These are phyloP conservation scores for Dugesia japonica DNA, from an alignment of 2,888 invertebrate genomes.

Conservation along the genomic window DNA sequence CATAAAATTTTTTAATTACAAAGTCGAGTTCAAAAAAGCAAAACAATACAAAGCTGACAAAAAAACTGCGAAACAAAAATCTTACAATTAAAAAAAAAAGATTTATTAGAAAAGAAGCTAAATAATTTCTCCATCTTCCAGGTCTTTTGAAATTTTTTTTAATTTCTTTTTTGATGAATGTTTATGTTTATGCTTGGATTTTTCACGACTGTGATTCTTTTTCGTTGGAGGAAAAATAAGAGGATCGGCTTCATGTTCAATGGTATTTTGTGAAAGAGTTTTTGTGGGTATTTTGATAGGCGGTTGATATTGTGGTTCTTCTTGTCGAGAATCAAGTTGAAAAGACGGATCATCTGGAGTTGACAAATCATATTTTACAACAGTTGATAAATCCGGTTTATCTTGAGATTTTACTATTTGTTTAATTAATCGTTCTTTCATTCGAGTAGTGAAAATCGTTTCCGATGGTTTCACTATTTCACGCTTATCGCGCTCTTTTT, in stretches of 20 bases:
- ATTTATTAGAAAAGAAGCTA: neutral
- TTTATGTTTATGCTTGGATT: conserved; percentile 1
- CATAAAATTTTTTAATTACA: too few species aligned
- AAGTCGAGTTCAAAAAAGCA: too few species aligned
- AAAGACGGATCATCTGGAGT: neutral
- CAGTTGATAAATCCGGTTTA: neutral
- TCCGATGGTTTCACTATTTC: neutral
- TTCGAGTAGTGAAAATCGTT: neutral
- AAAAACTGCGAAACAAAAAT: too few species aligned
- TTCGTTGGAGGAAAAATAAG: neutral
- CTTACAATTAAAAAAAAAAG: neutral
- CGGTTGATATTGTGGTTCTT: too few species aligned
- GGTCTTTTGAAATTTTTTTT: neutral
- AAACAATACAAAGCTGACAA: too few species aligned
- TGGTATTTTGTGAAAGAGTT: neutral
- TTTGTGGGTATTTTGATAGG: neutral
- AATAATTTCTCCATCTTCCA: neutral
- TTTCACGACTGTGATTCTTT: neutral
- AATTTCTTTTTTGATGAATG: conserved; percentile 15
- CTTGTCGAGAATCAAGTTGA: neutral
- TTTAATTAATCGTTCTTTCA: neutral
- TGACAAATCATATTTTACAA: neutral
- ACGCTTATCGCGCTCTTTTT: neutral
- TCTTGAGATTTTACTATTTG: neutral
- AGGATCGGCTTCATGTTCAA: neutral